Evolutionary conservation across 1,140 invertebrate genomes (phyloP).

Genomic region (Philopotamus ludificatus): DNA sequence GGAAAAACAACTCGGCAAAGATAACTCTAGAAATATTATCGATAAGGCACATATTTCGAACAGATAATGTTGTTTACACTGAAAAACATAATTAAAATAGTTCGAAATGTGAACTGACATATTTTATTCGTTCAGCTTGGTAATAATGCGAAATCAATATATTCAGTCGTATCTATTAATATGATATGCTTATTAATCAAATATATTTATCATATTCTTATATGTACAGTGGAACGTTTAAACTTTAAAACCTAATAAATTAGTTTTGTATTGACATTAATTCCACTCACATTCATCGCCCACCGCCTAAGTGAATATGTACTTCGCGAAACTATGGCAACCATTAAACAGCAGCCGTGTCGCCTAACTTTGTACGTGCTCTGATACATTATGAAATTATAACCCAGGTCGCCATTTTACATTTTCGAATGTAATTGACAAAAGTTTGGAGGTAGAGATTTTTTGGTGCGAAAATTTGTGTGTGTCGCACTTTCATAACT

Average conservation of each 20-base stretch:
- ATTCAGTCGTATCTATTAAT: no score
- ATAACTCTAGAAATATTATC: background rate
- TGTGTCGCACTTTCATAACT: no score
- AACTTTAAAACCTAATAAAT: constrained; percentile 16
- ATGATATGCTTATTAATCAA: no score
- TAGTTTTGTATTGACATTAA: constrained; percentile 25
- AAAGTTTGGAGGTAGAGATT: background rate
- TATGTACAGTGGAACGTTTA: background rate
- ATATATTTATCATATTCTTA: no score
- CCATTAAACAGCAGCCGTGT: constrained; percentile 1
- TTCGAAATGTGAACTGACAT: no score
- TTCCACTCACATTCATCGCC: background rate
- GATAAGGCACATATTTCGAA: background rate
- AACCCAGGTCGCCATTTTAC: no score
- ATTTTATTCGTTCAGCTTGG: no score
- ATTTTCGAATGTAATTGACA: background rate
- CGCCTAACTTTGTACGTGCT: background rate
- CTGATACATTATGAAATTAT: background rate
- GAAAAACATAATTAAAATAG: no score
- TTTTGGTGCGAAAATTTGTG: background rate
- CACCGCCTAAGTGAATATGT: constrained; percentile 13
- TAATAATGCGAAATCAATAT: no score
- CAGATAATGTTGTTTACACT: background rate
- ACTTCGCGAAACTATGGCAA: background rate
- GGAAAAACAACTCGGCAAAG: background rate